Evolutionary conservation across 2,113 vertebrate species (phyloP), one percentile per base, ranked within the genome.

Genomic region (Rhegmatorhina hoffmannsi): DNA sequence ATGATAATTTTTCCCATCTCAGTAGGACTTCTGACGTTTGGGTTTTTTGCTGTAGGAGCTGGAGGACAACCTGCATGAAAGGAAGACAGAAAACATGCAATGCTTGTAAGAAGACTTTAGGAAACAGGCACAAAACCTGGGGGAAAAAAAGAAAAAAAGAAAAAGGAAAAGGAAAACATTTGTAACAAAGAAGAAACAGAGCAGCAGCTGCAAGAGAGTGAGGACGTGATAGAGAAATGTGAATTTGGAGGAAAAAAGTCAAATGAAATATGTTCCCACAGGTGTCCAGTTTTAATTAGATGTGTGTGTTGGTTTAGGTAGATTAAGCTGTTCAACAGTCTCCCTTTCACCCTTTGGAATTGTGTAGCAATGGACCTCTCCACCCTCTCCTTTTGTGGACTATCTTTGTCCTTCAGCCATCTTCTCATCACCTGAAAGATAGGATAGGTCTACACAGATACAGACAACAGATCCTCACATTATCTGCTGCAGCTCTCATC

Each of bases 21-120:
- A 43, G 40, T 43, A 43, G 19, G 40, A 43, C 40, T 43, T 43
- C 40, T 43, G 40, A 17, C 10, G 15, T 10, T 8, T 0, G 0
- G 20, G 25, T 47, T 52, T 11, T 25, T 77, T 64, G 34, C 20
- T 68, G 6, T 5, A 55, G 53, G 34, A 80, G 49, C 19, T 73
- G 34, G 73, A 21, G 25, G 17, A 29, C 29, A 91, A n/a, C 56
- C 95, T 94, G 58, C 43, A 49, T 36, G 12, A 78, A 76, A 44
- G 11, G 31, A 58, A 75, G 68, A 29, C 4, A 44, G 46, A 60
- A 79, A 89, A 70, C 13, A 62, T 67, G 4, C 10, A 12, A 5
- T 17, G 8, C 40, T 40, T 40, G 40, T 40, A 13, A 40, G 40
- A 40, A 40, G 40, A 40, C 40, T 40, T 40, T 40, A 40, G 40